Base-by-base conservation (phyloP, 2,113 vertebrate genomes). In the Colaptes auratus region DNA sequence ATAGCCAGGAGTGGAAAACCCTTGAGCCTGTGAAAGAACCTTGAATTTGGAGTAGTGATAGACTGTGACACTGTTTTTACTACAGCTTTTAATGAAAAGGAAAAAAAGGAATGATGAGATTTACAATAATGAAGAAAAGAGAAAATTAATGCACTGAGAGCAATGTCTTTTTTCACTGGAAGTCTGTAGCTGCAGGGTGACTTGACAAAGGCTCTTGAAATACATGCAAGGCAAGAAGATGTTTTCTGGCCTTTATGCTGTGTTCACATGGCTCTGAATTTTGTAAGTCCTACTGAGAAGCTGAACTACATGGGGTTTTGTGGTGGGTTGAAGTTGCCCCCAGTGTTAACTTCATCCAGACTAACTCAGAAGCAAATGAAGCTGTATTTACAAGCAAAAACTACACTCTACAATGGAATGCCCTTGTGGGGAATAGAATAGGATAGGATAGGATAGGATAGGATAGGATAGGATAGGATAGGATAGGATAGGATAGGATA, bases 151-250 rank as follows among this genome's bases (percentile, higher is more conserved):
- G 39, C 19, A 77, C 24, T 33, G 44, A 91, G 30, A 66, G 8
- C 27, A 66, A n/a, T 59, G 12, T 2, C 3, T 42, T 70, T 82
- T 17, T 74, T 44, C 36, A 65, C 15, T 52, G 69, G 15, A 84
- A 64, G 3, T 69, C 36, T 84, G 19, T 64, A 93, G 64, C 53
- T 78, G 31, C 19, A 70, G 44, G 7, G 27, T 82, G 35, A 73
- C 42, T 77, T 85, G 39, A 77, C 52, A 73, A 89, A 95, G 21
- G 31, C 33, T 82, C 75, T 59, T 82, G 50, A 92, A 94, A 89
- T 50, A 58, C 7, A 7, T 1, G 1, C 65, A 52, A 90, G 8
- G 7, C 36, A 48, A 44, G 6, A 55, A n/a, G 83, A 82, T 66
- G 33, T 44, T 3, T 84, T 74, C 42, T 69, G 66, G 31, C 15